Evolutionary conservation across 2,888 invertebrate species (phyloP).

Genomic region (Protodeltote pygarga): DNA sequence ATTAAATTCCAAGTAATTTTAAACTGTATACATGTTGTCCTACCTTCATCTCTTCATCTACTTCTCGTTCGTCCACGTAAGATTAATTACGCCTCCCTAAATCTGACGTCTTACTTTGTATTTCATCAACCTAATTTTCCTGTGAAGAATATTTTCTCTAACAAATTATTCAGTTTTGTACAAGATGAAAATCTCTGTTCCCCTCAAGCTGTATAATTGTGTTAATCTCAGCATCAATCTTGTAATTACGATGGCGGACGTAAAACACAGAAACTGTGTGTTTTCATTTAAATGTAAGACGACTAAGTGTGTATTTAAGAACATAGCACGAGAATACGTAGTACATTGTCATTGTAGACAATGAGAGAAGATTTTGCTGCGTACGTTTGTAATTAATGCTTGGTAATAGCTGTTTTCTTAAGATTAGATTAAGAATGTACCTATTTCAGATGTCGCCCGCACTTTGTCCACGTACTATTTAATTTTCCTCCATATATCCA

Average conservation of each 20-base stretch:
- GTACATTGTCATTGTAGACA: slow-evolving; percentile 30
- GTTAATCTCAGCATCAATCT: slow-evolving; percentile 65
- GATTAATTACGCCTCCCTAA: slow-evolving; percentile 22
- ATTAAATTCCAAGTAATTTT: slow-evolving; percentile 5
- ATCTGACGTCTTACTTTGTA: slow-evolving; percentile 12
- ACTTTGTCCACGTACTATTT: no score
- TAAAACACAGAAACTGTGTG: slow-evolving; percentile 22
- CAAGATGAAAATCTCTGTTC: slow-evolving; percentile 50
- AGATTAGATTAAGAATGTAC: not conserved
- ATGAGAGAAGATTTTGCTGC: slow-evolving; percentile 24
- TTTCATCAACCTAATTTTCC: slow-evolving; percentile 35
- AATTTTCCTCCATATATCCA: no score
- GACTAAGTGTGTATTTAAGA: slow-evolving; percentile 22
- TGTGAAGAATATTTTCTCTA: slow-evolving; percentile 35
- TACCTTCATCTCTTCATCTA: no score
- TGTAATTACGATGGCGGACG: slow-evolving; percentile 56
- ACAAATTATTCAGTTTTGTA: slow-evolving; percentile 56
- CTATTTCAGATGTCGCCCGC: no score
- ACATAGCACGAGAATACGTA: slow-evolving; percentile 22
- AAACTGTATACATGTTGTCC: slow-evolving; percentile 2
- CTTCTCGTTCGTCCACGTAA: slow-evolving; percentile 10
- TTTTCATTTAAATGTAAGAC: slow-evolving; percentile 36
- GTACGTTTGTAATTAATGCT: slow-evolving; percentile 39
- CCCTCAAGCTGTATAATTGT: slow-evolving; percentile 57
- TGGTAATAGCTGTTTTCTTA: slow-evolving; percentile 3